These are phyloP conservation scores for Geotrupes spiniger DNA, from an alignment of 2,888 invertebrate species.

Conservation along the genomic window DNA sequence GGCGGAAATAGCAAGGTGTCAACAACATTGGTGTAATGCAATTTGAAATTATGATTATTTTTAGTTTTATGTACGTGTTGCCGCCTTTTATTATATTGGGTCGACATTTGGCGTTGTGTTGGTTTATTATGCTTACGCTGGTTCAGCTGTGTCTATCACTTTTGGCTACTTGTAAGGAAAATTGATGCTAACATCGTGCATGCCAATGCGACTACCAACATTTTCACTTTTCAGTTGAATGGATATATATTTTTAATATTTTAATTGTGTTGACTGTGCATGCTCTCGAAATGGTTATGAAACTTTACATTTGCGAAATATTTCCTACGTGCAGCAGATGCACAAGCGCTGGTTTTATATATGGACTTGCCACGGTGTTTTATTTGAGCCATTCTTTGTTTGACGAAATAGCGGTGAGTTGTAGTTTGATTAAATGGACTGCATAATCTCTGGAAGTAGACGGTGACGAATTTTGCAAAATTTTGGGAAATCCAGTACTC, in stretches of 20 bases:
- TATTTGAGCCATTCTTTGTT: slow-evolving; percentile 1
- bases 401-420: background rate
- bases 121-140: slow-evolving; percentile 5
- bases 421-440: background rate
- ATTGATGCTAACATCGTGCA: background rate
- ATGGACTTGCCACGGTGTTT: background rate
- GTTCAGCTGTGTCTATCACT: background rate
- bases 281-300: background rate
- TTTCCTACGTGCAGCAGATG: slow-evolving; percentile 10
- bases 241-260: slow-evolving; percentile 5
- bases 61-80: slow-evolving; percentile 12
- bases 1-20: background rate
- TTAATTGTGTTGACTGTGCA: background rate
- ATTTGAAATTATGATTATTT: too few relatives aligned
- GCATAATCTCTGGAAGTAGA: background rate
- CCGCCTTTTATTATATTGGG: slow-evolving; percentile 11
- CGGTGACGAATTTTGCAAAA: too few relatives aligned
- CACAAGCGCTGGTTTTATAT: slow-evolving; percentile 1
- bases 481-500: too few relatives aligned
- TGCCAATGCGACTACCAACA: background rate
- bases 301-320: slow-evolving; percentile 10
- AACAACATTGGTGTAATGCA: background rate
- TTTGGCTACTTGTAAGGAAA: background rate
- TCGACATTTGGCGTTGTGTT: slow-evolving; percentile 9
- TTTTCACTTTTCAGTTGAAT: background rate